Evolutionary conservation across 2,888 invertebrate genomes (phyloP).

Genomic region (Leptinotarsa juncta): DNA sequence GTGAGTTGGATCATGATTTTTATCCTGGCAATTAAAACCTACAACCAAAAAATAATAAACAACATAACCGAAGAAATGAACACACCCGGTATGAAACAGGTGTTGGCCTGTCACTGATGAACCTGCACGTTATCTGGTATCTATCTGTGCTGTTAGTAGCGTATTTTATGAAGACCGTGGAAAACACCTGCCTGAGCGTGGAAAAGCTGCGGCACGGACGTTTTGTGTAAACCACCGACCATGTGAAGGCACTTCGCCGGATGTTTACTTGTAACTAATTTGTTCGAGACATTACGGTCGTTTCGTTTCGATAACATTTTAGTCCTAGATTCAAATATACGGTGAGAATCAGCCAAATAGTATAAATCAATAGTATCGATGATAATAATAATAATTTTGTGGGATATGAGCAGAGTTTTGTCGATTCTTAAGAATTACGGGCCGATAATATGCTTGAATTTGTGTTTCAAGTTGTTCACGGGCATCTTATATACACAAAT

Average conservation of each 20-base stretch:
- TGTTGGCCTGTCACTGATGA: constrained; percentile 37
- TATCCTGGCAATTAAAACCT: not conserved
- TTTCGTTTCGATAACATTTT: not conserved
- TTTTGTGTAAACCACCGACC: constrained; percentile 30
- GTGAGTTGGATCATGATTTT: not conserved
- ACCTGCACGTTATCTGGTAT: constrained; percentile 43
- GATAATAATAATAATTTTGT: not conserved
- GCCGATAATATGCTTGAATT: too few species aligned
- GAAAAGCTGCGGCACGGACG: constrained; percentile 46
- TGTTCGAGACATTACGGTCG: constrained; percentile 16
- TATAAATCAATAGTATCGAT: too few species aligned
- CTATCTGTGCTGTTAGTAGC: constrained; percentile 42
- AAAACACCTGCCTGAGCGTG: constrained; percentile 52
- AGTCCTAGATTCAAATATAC: not conserved
- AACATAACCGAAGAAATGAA: not conserved
- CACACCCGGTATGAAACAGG: constrained; percentile 27
- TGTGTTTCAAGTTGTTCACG: too few species aligned
- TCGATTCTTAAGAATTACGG: too few species aligned
- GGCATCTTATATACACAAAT: too few species aligned
- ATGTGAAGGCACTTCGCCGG: constrained; percentile 36
- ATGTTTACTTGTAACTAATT: constrained; percentile 39
- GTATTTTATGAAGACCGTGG: constrained; percentile 53
- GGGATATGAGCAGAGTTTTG: too few species aligned
- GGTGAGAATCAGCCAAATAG: too few species aligned
- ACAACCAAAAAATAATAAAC: constrained; percentile 9